A percentile compares a stretch with the other conserved stretches of the same genome.
Conservation (phyloP, 2,888 invertebrate genomes). For the Pachydiplax longipennis region DNA sequence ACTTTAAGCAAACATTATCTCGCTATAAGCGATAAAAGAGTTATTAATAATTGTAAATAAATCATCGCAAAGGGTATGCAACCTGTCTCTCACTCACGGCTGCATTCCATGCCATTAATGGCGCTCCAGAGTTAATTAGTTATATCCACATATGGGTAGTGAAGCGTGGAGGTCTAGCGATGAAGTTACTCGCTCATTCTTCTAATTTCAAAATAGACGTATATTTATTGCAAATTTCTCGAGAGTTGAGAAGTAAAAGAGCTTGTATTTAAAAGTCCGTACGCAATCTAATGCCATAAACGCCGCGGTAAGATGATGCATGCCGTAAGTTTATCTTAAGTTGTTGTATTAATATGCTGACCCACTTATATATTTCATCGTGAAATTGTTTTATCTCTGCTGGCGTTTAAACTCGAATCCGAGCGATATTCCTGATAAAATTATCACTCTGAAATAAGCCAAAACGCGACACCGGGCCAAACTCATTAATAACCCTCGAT, state of each 20-base stretch:
- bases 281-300: background rate
- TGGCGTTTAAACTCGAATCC: too few species aligned
- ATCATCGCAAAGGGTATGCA: background rate
- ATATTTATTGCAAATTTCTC: background rate
- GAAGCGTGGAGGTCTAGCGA: background rate
- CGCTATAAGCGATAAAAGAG: too few species aligned
- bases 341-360: too few species aligned
- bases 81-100: background rate
- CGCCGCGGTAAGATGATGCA: too few species aligned
- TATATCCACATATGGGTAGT: background rate
- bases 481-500: background rate
- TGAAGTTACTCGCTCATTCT: too few species aligned
- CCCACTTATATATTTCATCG: too few species aligned
- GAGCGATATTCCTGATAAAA: too few species aligned
- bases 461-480: background rate
- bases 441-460: too few species aligned
- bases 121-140: background rate
- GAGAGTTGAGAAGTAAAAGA: background rate
- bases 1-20: too few species aligned
- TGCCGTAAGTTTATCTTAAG: too few species aligned
- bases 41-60: too few species aligned
- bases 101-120: background rate
- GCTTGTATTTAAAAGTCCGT: background rate
- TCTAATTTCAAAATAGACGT: background rate
- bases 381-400: too few species aligned